Conservation (phyloP, 2,113 vertebrate species). For the Pseudorasbora parva region DNA sequence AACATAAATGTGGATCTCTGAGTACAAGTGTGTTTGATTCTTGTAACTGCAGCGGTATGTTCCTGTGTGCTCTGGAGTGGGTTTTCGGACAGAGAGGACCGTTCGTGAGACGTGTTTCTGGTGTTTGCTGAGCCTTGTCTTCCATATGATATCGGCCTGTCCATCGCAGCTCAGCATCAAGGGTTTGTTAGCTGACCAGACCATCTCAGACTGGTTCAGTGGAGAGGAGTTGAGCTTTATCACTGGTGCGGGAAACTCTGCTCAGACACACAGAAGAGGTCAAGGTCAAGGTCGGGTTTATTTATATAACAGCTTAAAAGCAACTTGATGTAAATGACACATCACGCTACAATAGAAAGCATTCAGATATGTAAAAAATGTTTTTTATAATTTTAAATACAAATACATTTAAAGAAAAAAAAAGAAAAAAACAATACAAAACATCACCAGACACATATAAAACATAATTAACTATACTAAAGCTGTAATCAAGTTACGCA, state of each 20-base stretch:
- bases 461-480: too few species aligned
- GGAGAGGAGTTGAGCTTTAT: conserved; percentile 61
- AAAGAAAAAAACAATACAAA: too few species aligned
- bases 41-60: conserved; percentile 67
- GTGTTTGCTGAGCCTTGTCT: conserved; percentile 23
- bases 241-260: conserved; percentile 55
- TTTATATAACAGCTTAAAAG: too few species aligned
- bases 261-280: conserved; percentile 26
- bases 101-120: neutral
- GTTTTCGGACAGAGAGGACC: neutral
- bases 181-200: conserved; percentile 17
- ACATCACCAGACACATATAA: too few species aligned
- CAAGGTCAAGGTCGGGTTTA: too few species aligned
- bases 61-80: conserved; percentile 61
- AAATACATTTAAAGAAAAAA: neutral
- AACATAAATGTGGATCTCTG: conserved; percentile 70
- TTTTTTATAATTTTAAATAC: neutral
- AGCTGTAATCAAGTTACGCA: too few species aligned
- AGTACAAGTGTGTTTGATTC: conserved; percentile 54
- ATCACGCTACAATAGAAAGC: too few species aligned
- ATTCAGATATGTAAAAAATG: neutral
- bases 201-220: conserved; percentile 49
- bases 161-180: conserved; percentile 68
- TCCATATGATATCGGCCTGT: conserved; percentile 39
- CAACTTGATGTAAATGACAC: too few species aligned